Base-by-base conservation (phyloP, 2,888 invertebrate species). In the Eubasilissa splendida region DNA sequence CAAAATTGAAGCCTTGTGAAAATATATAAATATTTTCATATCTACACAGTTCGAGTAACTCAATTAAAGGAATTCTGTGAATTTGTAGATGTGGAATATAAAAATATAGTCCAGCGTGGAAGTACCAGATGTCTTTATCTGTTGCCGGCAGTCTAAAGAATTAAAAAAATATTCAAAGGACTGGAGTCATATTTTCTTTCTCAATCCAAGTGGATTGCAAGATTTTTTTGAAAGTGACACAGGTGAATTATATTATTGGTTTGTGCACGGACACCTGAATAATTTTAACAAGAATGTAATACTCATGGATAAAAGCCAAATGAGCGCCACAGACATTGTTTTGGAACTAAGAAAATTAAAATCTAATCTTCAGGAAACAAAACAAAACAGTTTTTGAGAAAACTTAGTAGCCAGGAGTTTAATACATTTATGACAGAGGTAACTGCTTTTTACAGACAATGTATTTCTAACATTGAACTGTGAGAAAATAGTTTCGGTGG, bases 351-450 rank as follows among this genome's bases (percentile, higher is more conserved):
- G n/a, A n/a, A n/a, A n/a, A n/a, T n/a, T n/a, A n/a, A n/a, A n/a
- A n/a, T n/a, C n/a, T n/a, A 42, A 68, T 42, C 50, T 68, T 42
- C 68, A 68, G 12, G 68, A 68, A 50, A 68, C 42, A 22, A 50
- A 42, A 12, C 42, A 22, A 70, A 70, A 70, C 50, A 70, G 50
- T 12, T 70, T 11, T 50, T 70, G 9, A 70, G 70, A 70, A 70
- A 70, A 70, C 50, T 9, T 7, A 60, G n/a, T 8, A 5, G 9
- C 42, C 33, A 70, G 11, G 0, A 3, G 33, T 1, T 70, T 50
- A 42, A 42, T 70, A 42, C 4, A 71, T 70, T 70, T 70, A 70
- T 70, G 70, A 42, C 70, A 7, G 60, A 70, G 50, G 70, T 70
- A 42, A 50, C 70, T 70, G 70, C 10, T n/a, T 70, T 60, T 70